Evolutionary conservation across 1,140 invertebrate genomes (phyloP).

Genomic region (Bombus waltoni): DNA sequence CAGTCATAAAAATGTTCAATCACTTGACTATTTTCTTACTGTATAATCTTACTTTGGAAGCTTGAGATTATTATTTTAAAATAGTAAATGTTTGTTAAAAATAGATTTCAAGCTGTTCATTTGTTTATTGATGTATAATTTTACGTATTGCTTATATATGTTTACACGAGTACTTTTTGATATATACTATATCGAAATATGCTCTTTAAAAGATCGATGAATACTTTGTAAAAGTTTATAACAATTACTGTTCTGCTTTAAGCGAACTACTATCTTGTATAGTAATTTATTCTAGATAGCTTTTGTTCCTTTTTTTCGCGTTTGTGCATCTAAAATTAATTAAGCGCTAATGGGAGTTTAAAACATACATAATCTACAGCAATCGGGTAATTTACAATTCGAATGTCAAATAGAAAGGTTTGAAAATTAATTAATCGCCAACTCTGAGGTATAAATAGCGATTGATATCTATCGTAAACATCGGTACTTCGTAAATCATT

Average conservation of each 20-base stretch:
- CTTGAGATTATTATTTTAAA: too few relatives aligned
- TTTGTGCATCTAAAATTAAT: neutral
- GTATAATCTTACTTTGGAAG: too few relatives aligned
- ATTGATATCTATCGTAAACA: neutral
- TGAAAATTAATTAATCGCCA: neutral
- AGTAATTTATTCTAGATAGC: too few relatives aligned
- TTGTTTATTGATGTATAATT: too few relatives aligned
- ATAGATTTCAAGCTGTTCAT: too few relatives aligned
- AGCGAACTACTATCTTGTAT: too few relatives aligned
- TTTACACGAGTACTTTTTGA: too few relatives aligned
- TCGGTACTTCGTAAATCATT: neutral
- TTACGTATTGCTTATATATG: too few relatives aligned
- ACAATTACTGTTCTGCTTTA: too few relatives aligned
- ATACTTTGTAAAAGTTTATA: neutral
- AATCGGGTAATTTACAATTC: neutral
- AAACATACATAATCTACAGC: neutral
- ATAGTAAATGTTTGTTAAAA: too few relatives aligned
- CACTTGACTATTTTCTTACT: neutral
- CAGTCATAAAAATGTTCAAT: neutral
- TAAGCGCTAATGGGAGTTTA: neutral
- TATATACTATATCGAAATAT: too few relatives aligned
- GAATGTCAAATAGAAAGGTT: neutral
- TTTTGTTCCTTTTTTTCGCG: too few relatives aligned
- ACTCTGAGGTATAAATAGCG: neutral
- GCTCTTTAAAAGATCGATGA: neutral